Evolutionary conservation across 1,140 invertebrate species (phyloP).

Genomic region (Pseudomyrmex concolor): DNA sequence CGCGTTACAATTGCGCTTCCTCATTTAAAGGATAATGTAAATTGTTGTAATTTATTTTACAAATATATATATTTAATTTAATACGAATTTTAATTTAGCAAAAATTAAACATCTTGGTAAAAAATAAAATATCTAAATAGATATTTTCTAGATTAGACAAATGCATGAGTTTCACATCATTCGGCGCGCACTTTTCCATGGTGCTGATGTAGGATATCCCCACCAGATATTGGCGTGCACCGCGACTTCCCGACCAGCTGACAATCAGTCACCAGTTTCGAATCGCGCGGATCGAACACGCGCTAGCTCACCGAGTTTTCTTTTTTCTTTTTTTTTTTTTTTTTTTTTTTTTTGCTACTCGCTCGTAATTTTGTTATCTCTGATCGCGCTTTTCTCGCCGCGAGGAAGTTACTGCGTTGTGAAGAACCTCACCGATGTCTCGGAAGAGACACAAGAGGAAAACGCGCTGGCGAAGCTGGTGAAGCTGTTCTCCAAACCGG

Average conservation of each 20-base stretch:
- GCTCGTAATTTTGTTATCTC: slow-evolving; percentile 62
- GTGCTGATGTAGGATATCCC: slow-evolving; percentile 65
- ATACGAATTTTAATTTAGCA: no score
- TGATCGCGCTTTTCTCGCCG: slow-evolving; percentile 43
- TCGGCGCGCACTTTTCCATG: slow-evolving; percentile 16
- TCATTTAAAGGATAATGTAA: no score
- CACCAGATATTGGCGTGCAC: slow-evolving; percentile 66
- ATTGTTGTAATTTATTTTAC: no score
- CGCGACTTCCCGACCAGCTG: slow-evolving; percentile 59
- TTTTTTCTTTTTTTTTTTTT: background rate
- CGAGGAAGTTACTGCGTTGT: slow-evolving; percentile 38
- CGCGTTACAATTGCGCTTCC: no score
- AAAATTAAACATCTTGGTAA: no score
- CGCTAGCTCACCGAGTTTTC: slow-evolving; percentile 53
- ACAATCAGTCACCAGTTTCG: slow-evolving; percentile 75
- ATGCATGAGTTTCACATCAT: background rate
- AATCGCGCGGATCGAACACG: slow-evolving; percentile 67
- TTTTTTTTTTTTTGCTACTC: slow-evolving; percentile 6
- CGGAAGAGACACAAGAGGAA: slow-evolving; percentile 66
- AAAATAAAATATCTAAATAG: no score
- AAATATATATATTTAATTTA: no score
- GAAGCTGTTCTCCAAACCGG: slow-evolving; percentile 83
- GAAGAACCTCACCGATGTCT: slow-evolving; percentile 64
- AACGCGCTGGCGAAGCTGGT: slow-evolving; percentile 82
- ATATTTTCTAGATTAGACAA: background rate